Base-by-base conservation (phyloP, 2,113 vertebrate species). In the Grallaria varia region DNA sequence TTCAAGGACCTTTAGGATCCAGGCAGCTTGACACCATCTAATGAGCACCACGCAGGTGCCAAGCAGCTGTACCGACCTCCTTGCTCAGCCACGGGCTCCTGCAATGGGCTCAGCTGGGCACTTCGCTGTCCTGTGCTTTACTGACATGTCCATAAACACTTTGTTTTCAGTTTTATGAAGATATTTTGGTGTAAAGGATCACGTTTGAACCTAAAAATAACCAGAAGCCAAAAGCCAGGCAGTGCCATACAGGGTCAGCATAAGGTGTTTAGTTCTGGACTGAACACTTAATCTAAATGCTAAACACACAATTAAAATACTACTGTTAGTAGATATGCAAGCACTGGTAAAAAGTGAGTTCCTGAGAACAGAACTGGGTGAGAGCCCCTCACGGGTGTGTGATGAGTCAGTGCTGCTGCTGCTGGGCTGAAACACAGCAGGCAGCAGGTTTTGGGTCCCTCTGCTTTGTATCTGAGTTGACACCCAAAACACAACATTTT, bases 371-470 rank as follows among this genome's bases (percentile, higher is more conserved):
- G 30, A 53, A 35, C 35, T 35, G 14, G 35, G 27, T 62, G 49
- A 49, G 69, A 66, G 27, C 45, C 63, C 1, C 0, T 20, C 14
- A 21, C 0, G 0, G 30, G 30, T 18, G 10, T 47, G 10, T 16
- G 40, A 67, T n/a, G 71, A 25, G 4, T 22, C 80, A 25, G 45
- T 7, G 18, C 27, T 72, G 37, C 49, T 81, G 52, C 4, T 53
- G n/a, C 18, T n/a, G n/a, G 59, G 19, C 39, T 49, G 50, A 25
- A 40, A 59, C 10, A 4, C 52, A 42, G 37, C 20, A 10, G 18
- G 45, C 22, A 59, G 37, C 3, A 2, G 12, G 7, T 1, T 18
- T 45, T 39, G 0, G 1, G 53, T 35, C 52, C 20, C 17, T 31
- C 20, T 72, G 79, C 15, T 56, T 31, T 31, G 23, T 10, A 3